A percentile compares a stretch with the other conserved stretches of the same genome.
Evolutionary conservation across 2,113 vertebrate genomes (phyloP).

Genomic region (Australoheros scitulus): DNA sequence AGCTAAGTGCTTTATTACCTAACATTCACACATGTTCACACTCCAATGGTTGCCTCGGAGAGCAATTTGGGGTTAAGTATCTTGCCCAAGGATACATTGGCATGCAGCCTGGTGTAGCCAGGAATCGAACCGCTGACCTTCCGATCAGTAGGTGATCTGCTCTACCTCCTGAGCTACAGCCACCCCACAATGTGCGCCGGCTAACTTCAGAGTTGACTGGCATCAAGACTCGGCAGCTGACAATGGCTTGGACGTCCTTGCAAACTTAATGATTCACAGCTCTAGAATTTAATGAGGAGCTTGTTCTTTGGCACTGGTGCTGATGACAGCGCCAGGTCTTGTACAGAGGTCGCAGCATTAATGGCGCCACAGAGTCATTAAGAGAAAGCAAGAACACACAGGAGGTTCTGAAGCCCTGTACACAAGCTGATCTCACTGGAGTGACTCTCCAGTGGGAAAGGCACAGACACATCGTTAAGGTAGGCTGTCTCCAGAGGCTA

Average conservation of each 20-base stretch:
- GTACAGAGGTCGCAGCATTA: slow-evolving; percentile 54
- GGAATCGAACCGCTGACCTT: no score
- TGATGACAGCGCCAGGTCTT: slow-evolving; percentile 50
- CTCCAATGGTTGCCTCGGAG: no score
- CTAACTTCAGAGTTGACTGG: background rate
- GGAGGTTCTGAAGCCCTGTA: slow-evolving; percentile 52
- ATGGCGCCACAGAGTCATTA: slow-evolving; percentile 66
- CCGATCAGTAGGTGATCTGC: no score
- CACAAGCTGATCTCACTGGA: slow-evolving; percentile 50
- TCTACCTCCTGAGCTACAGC: no score
- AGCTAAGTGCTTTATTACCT: no score
- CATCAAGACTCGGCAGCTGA: slow-evolving; percentile 28
- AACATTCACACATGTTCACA: no score
- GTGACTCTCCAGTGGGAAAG: slow-evolving; percentile 41
- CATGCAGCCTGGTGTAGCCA: no score
- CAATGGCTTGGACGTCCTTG: slow-evolving; percentile 58
- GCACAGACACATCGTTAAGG: slow-evolving; percentile 53
- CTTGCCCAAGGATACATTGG: no score
- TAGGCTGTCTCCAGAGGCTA: slow-evolving; percentile 49
- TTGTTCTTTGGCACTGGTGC: slow-evolving; percentile 59
- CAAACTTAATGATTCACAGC: slow-evolving; percentile 67
- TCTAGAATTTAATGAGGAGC: slow-evolving; percentile 72
- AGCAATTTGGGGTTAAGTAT: no score
- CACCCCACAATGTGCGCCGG: no score
- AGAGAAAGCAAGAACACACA: slow-evolving; percentile 44